Percentiles rank a stretch among this genome's conserved stretches.
These are phyloP conservation scores for Monodelphis domestica DNA, from an alignment of 2,797 vertebrate genomes.

Conservation along the genomic window DNA sequence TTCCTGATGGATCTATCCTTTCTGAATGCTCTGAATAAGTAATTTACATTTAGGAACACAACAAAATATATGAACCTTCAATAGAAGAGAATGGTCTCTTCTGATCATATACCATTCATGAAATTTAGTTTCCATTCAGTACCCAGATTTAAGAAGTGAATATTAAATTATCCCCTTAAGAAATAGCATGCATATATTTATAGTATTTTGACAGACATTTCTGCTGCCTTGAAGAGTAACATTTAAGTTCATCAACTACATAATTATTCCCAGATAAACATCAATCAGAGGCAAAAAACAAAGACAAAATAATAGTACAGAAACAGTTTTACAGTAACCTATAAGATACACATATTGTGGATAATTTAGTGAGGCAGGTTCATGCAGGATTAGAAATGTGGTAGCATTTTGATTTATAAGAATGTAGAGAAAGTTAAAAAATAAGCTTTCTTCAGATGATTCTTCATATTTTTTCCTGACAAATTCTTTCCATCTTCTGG, in stretches of 20 bases:
- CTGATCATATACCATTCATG: slow-evolving; percentile 58
- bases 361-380: slow-evolving; percentile 43
- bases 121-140: slow-evolving; percentile 53
- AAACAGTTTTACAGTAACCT: slow-evolving; percentile 21
- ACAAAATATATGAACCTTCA: slow-evolving; percentile 55
- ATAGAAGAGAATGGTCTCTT: slow-evolving; percentile 44
- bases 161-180: slow-evolving; percentile 55
- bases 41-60: slow-evolving; percentile 57
- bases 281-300: slow-evolving; percentile 22
- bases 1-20: slow-evolving; percentile 44
- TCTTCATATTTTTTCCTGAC: not conserved
- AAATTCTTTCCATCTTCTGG: not conserved
- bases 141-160: not conserved
- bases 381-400: slow-evolving; percentile 12
- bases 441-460: slow-evolving; percentile 36
- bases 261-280: slow-evolving; percentile 71
- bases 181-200: slow-evolving; percentile 55
- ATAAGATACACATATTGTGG: slow-evolving; percentile 12
- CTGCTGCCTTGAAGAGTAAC: slow-evolving; percentile 56
- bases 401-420: slow-evolving; percentile 20
- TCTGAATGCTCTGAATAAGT: slow-evolving; percentile 54
- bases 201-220: slow-evolving; percentile 51
- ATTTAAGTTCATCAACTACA: slow-evolving; percentile 60
- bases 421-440: slow-evolving; percentile 40
- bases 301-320: slow-evolving; percentile 32